Conservation (phyloP, 2,888 invertebrate genomes). For the Metopia argyrocephala region DNA sequence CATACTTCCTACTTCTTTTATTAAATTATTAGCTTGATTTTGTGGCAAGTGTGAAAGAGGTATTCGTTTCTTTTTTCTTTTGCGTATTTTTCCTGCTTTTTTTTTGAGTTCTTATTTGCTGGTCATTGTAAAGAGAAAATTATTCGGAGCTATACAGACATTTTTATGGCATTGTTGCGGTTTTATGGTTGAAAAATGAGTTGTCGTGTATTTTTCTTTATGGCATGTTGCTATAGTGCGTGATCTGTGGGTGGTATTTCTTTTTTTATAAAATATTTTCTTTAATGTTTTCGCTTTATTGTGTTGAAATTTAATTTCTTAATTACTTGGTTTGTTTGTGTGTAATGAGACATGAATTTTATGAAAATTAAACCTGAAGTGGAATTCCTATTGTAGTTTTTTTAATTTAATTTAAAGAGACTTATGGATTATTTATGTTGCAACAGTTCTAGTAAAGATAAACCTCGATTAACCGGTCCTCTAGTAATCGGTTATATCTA, state of each 20-base stretch:
- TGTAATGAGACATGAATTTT: slow-evolving; percentile 31
- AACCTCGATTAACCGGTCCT: too few relatives aligned
- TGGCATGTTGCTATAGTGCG: background rate
- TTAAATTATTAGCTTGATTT: too few relatives aligned
- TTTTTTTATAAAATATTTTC: background rate
- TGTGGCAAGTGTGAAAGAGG: too few relatives aligned
- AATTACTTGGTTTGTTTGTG: slow-evolving; percentile 30
- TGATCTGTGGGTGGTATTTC: background rate
- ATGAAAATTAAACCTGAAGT: background rate
- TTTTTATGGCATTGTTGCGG: slow-evolving; percentile 32
- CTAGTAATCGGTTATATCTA: too few relatives aligned
- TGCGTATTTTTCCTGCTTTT: too few relatives aligned
- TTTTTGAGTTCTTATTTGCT: too few relatives aligned
- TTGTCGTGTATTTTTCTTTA: background rate
- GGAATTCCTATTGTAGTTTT: too few relatives aligned
- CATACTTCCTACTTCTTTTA: too few relatives aligned
- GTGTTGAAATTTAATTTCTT: slow-evolving; percentile 23
- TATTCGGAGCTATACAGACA: background rate
- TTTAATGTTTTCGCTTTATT: background rate
- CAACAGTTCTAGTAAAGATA: too few relatives aligned
- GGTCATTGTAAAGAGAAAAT: slow-evolving; percentile 2
- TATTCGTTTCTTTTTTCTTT: too few relatives aligned
- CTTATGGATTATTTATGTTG: too few relatives aligned
- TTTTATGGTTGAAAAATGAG: slow-evolving; percentile 16
- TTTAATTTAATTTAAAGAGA: too few relatives aligned